Base-by-base conservation (phyloP, 2,888 invertebrate species). In the Pterostichus madidus region DNA sequence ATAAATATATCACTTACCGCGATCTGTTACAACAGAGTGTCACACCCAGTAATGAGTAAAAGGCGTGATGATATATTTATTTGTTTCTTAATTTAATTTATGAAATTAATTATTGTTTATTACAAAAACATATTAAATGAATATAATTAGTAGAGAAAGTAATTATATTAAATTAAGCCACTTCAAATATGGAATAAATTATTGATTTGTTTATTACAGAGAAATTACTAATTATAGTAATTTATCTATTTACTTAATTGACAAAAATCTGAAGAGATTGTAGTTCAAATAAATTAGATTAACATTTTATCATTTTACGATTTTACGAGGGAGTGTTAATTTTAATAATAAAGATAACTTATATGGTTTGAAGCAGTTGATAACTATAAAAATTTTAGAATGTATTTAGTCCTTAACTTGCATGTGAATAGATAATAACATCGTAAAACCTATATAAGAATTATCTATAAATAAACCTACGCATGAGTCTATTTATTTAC, bases 401-500 rank as follows among this genome's bases (percentile, higher is more conserved):
- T 8, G 64, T 35, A n/a, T 35, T 35, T 59, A 59, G 59, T 5
- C n/a, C 11, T 49, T 64, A 35, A 32, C 2, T 2, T 32, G 64
- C 35, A 8, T 13, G 13, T 35, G 64, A 64, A 64, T 64, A 64
- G 64, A 64, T 64, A 64, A 64, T 64, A 32, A 64, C n/a, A n/a
- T n/a, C 31, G 64, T 64, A 64, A 64, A 35, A 64, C 11, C 49
- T n/a, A 49, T 39, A 39, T 8, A 49, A 49, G 49, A 49, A 49
- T 49, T 64, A 35, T 64, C 64, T 64, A 64, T 64, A 64, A 64
- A 64, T 64, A 64, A 64, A 64, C 31, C 64, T 31, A 64, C 35
- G 64, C 32, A 64, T 39, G 32, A 11, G 35, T 64, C 64, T 64
- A 64, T 59, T 59, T 59, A 59, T 64, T 64, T 64, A 32, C 49